Percentiles rank a stretch among this genome's conserved stretches.
These are phyloP conservation scores for Gymnothorax javanicus DNA, from an alignment of 2,797 vertebrate genomes.

Conservation along the genomic window DNA sequence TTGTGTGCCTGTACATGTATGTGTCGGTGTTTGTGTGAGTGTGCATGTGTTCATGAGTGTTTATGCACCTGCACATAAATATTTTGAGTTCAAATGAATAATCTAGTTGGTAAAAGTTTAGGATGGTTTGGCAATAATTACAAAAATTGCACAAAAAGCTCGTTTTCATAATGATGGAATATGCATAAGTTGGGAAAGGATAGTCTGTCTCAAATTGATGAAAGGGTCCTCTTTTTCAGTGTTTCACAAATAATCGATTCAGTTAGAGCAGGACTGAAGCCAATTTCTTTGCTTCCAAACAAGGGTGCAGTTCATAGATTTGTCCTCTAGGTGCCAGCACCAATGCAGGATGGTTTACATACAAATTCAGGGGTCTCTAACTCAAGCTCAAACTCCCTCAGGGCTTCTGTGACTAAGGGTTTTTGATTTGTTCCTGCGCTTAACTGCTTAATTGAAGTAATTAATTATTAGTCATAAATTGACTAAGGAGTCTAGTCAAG, in stretches of 20 bases:
- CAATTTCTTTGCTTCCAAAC: conserved; percentile 6
- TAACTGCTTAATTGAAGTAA: not conserved
- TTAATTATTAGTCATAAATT: not conserved
- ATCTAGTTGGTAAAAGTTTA: not conserved
- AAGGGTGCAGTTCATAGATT: not conserved
- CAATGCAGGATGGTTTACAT: not conserved
- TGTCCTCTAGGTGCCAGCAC: conserved; percentile 37
- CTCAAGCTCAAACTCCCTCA: no score
- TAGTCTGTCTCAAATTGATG: not conserved
- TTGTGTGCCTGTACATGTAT: not conserved
- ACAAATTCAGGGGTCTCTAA: not conserved
- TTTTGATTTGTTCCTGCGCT: no score
- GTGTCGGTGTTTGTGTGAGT: conserved; percentile 6
- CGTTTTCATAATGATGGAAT: not conserved
- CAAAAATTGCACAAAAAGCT: not conserved
- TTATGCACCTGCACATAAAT: no score
- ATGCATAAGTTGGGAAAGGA: not conserved
- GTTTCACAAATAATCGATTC: not conserved
- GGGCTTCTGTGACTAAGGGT: no score
- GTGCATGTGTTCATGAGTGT: not conserved
- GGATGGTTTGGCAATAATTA: not conserved
- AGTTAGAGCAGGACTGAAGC: not conserved
- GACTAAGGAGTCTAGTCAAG: no score
- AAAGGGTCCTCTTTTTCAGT: not conserved
- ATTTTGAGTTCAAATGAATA: not conserved